Percentiles rank a stretch among this genome's conserved stretches.
phyloP scores from a whole-genome alignment of 2,888 invertebrate species.

The Xylota sylvarum region DNA sequence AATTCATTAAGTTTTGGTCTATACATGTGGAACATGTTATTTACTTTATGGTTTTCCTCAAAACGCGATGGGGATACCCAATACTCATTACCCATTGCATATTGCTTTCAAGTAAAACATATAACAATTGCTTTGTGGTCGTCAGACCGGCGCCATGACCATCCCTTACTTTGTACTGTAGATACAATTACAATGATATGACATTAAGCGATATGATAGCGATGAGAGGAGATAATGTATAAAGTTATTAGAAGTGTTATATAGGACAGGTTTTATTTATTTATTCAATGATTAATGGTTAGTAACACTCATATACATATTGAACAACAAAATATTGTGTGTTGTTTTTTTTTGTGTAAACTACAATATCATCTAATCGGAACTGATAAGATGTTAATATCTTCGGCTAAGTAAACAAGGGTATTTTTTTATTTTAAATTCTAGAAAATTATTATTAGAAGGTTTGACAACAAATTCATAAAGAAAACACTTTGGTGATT shows the following conservation, averaged over 20 bases:
- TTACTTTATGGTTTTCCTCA: background rate
- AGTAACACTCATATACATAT: no score
- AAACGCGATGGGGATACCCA: background rate
- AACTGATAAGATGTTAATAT: background rate
- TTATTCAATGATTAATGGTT: slow-evolving; percentile 5
- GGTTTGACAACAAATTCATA: no score
- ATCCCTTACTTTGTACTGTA: background rate
- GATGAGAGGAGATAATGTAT: background rate
- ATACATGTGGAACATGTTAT: background rate
- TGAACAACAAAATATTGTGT: no score
- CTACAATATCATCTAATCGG: background rate
- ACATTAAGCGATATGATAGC: background rate
- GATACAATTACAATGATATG: slow-evolving; percentile 20
- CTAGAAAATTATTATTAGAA: no score
- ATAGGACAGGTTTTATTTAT: slow-evolving; percentile 6
- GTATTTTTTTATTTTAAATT: no score
- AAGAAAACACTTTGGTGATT: no score
- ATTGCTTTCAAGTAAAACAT: background rate
- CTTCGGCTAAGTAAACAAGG: no score
- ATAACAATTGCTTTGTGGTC: background rate
- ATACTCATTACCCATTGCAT: background rate
- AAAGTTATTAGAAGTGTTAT: background rate
- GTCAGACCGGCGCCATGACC: background rate
- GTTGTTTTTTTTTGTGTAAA: background rate
- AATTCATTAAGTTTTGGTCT: background rate